Percentiles rank a stretch among this genome's conserved stretches.
phyloP scores from a whole-genome alignment of 2,797 vertebrate species.

The Babyrousa celebensis region DNA sequence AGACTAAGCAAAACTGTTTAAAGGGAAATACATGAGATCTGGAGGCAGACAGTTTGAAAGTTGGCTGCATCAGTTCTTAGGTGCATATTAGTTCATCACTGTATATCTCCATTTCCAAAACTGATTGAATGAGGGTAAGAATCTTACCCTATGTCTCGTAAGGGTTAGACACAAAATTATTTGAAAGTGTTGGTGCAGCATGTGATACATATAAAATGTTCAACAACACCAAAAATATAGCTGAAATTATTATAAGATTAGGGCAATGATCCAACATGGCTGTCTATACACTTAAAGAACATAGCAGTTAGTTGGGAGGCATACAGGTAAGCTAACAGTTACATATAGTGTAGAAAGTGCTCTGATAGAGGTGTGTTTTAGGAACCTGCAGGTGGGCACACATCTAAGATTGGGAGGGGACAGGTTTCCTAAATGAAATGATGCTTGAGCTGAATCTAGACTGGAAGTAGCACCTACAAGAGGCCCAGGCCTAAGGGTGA shows the following conservation, averaged over 20 bases:
- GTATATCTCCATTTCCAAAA: neutral
- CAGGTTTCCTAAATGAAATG: neutral
- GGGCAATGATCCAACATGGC: neutral
- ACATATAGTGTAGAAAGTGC: rapidly evolving
- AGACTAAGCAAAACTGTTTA: neutral
- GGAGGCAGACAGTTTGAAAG: neutral
- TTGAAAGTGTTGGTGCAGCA: neutral
- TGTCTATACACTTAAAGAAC: neutral
- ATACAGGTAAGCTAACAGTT: neutral
- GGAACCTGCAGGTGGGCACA: neutral
- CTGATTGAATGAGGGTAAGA: neutral
- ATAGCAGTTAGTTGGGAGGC: neutral
- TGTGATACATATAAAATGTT: neutral
- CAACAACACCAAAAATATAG: neutral
- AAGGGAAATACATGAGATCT: neutral
- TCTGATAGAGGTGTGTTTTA: neutral
- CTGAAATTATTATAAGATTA: neutral
- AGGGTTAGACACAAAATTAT: neutral
- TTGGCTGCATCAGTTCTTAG: neutral
- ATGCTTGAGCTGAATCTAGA: neutral
- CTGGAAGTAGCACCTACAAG: neutral
- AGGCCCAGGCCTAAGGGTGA: neutral
- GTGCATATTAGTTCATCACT: neutral
- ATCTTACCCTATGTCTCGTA: neutral
- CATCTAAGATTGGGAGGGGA: neutral